Evolutionary conservation across 2,113 vertebrate genomes (phyloP), one percentile per base, ranked within the genome.

Genomic region (Spheniscus mendiculus): DNA sequence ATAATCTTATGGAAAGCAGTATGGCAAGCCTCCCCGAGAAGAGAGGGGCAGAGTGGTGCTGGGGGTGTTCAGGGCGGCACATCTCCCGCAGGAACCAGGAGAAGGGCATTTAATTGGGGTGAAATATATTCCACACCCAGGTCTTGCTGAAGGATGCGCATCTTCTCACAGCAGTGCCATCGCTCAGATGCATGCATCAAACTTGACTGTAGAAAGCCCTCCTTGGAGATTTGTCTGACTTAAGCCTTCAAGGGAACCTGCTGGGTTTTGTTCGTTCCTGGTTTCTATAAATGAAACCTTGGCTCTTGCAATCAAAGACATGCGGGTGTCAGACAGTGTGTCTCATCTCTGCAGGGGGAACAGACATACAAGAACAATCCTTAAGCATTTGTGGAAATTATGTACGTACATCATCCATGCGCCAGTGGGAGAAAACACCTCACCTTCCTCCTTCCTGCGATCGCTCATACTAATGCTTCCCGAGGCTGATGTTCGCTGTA

Each of bases 41-140:
- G 26, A 88, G 82, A 36, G 25, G 22, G 15, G 42, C 18, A 74
- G 23, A 83, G 40, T 8, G 8, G 27, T 70, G 56, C 14, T 0
- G 2, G 11, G 9, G 22, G 5, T 25, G 25, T 42, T 71, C 26
- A 49, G 42, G 30, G 58, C 6, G 2, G 12, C 3, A 2, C 1
- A 0, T 36, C 11, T 95, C 40, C 73, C 5, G 0, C 25, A 59
- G 23, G 23, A 83, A 27, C 6, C 40, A 59, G 3, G 6, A 0
- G 0, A 71, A 89, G 44, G 67, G 32, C 1, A 0, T 56, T 87
- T 76, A 47, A 12, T 10, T 76, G 58, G 29, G 12, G 7, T 80
- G 55, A 89, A 67, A 73, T 10, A 30, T 26, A 42, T 63, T 83
- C 65, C 22, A 53, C 45, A 79, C 14, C 11, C 2, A 4, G 2